Conservation (phyloP, 1,140 invertebrate genomes). For the Diorhabda elongata region DNA sequence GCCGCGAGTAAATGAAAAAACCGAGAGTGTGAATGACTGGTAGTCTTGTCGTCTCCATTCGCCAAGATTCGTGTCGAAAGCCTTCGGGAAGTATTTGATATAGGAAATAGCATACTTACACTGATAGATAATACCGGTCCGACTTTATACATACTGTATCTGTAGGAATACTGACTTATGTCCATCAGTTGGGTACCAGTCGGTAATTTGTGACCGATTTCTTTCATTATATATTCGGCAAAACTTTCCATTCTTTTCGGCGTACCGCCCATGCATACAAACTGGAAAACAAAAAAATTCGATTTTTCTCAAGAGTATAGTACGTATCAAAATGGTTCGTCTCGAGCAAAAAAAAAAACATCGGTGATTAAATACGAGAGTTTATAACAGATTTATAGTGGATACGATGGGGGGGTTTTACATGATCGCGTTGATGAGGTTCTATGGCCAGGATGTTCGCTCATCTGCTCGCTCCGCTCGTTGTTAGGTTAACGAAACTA, state of each 20-base stretch:
- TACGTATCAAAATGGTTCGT: not conserved
- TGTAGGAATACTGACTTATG: conserved; percentile 86
- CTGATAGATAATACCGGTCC: conserved; percentile 88
- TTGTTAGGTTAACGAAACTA: too few species aligned
- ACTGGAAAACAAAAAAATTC: conserved; percentile 58
- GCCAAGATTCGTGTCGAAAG: too few species aligned
- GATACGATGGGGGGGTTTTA: too few species aligned
- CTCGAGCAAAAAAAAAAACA: not conserved
- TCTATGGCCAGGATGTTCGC: too few species aligned
- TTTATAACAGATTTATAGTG: too few species aligned
- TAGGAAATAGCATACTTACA: conserved; percentile 59
- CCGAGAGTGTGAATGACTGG: too few species aligned
- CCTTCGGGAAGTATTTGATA: too few species aligned
- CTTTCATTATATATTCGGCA: conserved; percentile 85
- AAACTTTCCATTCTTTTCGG: conserved; percentile 92
- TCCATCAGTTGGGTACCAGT: conserved; percentile 82
- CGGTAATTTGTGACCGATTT: conserved; percentile 85
- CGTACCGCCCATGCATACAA: conserved; percentile 97
- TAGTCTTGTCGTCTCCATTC: too few species aligned
- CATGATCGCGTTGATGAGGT: too few species aligned
- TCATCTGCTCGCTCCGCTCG: too few species aligned
- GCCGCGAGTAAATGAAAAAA: too few species aligned
- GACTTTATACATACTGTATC: conserved; percentile 97
- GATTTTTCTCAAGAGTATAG: not conserved
- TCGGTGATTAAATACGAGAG: too few species aligned